phyloP scores from a whole-genome alignment of 2,888 invertebrate genomes.

The Napeogenes sylphis region DNA sequence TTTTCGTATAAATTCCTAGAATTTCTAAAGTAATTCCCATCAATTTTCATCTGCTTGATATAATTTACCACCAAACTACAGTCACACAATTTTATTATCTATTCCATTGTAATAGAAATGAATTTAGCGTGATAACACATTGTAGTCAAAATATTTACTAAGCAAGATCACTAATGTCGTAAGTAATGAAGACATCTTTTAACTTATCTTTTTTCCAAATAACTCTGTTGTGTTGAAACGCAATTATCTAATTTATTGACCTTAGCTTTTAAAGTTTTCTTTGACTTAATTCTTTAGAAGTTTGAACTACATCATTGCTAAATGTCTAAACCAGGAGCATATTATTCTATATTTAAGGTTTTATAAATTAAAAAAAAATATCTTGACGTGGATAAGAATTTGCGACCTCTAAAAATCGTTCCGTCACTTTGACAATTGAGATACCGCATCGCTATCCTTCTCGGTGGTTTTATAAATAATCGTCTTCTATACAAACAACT shows the following conservation, averaged over 20 bases:
- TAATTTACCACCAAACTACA: constrained; percentile 6
- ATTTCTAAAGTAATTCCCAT: no score
- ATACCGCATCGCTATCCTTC: no score
- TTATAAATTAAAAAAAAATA: no score
- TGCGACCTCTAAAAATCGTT: no score
- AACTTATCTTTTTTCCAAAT: constrained; percentile 16
- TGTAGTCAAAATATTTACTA: background rate
- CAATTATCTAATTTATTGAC: constrained; percentile 30
- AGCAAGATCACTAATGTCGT: constrained; percentile 14
- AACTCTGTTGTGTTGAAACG: constrained; percentile 17
- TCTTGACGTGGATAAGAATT: no score
- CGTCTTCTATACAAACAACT: no score
- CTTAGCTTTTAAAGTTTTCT: constrained; percentile 27
- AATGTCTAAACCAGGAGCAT: no score
- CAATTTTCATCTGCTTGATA: constrained; percentile 2
- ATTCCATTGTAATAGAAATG: constrained; percentile 4
- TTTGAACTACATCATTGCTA: constrained; percentile 11
- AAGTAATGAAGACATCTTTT: constrained; percentile 22
- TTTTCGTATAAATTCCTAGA: constrained; percentile 10
- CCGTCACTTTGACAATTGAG: no score
- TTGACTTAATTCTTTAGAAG: constrained; percentile 23
- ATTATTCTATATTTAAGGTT: no score
- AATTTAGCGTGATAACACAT: constrained; percentile 9
- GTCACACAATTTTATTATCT: constrained; percentile 7
- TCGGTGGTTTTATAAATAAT: no score